These are phyloP conservation scores for Cataglyphis albicans DNA, from an alignment of 2,888 invertebrate species.

Conservation along the genomic window DNA sequence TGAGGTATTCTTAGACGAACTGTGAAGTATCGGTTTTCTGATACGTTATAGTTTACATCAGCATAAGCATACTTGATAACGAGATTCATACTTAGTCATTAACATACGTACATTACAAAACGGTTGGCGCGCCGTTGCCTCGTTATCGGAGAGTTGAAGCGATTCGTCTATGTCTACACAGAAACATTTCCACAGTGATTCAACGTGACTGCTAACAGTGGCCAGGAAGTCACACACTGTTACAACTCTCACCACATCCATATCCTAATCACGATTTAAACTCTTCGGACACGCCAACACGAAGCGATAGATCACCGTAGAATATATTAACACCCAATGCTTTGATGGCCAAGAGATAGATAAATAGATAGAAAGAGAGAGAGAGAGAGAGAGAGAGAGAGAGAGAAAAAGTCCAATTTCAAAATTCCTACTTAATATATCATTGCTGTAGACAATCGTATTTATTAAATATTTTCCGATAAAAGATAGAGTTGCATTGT, in stretches of 20 bases:
- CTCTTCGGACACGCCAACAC: slow-evolving; percentile 44
- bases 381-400: too few species aligned
- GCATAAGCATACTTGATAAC: slow-evolving; percentile 45
- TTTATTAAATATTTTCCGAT: slow-evolving; percentile 29
- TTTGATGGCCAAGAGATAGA: slow-evolving; percentile 28
- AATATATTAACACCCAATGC: slow-evolving; percentile 45
- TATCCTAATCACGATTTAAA: slow-evolving; percentile 57
- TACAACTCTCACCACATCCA: slow-evolving; percentile 52
- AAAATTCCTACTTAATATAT: slow-evolving; percentile 40
- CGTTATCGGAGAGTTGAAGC: slow-evolving; percentile 57
- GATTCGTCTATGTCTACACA: slow-evolving; percentile 58
- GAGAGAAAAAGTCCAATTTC: slow-evolving; percentile 23
- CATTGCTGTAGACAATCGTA: slow-evolving; percentile 10
- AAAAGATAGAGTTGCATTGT: neutral
- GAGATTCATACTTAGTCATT: slow-evolving; percentile 65
- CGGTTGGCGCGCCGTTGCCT: slow-evolving; percentile 47
- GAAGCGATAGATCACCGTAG: slow-evolving; percentile 43
- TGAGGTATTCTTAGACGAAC: slow-evolving; percentile 52
- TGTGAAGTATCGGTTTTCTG: slow-evolving; percentile 34
- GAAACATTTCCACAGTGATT: slow-evolving; percentile 55
- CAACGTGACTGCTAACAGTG: slow-evolving; percentile 37
- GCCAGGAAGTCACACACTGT: slow-evolving; percentile 58
- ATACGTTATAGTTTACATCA: slow-evolving; percentile 57
- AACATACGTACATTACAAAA: slow-evolving; percentile 61
- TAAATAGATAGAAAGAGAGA: neutral